Conservation (phyloP, 2,888 invertebrate genomes). For the Drosophila neutralis region DNA sequence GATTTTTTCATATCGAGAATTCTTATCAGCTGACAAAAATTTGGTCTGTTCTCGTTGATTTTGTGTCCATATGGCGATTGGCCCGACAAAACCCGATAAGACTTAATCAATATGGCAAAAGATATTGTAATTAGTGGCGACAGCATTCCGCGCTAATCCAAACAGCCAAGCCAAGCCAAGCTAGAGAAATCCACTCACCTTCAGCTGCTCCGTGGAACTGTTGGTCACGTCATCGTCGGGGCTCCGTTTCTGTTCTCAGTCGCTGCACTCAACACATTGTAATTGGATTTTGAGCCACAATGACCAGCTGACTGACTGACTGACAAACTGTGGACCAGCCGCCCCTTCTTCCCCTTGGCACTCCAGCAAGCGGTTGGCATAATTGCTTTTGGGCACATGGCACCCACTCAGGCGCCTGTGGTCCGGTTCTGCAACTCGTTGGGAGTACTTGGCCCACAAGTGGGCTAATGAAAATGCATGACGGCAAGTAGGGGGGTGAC, state of each 20-base stretch:
- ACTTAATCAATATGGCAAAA: constrained; percentile 33
- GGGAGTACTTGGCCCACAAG: constrained; percentile 11
- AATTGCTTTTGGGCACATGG: constrained; percentile 69
- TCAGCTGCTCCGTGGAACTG: constrained; percentile 1
- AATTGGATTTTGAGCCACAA: constrained; percentile 70
- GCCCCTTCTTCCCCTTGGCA: constrained; percentile 8
- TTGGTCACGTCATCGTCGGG: constrained; percentile 17
- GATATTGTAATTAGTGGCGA: constrained; percentile 11
- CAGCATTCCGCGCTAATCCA: constrained; percentile 27
- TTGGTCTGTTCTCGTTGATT: constrained; percentile 27
- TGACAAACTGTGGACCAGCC: constrained; percentile 4
- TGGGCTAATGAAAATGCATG: constrained; percentile 63
- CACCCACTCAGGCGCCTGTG: constrained; percentile 43
- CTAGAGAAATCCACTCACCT: constrained; percentile 2
- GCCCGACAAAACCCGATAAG: constrained; percentile 26
- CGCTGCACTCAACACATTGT: constrained; percentile 61
- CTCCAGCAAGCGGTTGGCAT: constrained; percentile 16
- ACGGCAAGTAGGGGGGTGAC: constrained; percentile 6
- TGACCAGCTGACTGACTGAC: constrained; percentile 50
- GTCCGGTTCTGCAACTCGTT: constrained; percentile 15
- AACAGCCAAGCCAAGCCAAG: constrained; percentile 15
- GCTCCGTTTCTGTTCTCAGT: constrained; percentile 18
- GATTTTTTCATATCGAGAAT: background rate
- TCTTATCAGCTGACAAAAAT: constrained; percentile 51
- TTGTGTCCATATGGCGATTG: constrained; percentile 58